These are phyloP conservation scores for Distichodus sexfasciatus DNA, from an alignment of 2,797 vertebrate genomes.

Conservation along the genomic window DNA sequence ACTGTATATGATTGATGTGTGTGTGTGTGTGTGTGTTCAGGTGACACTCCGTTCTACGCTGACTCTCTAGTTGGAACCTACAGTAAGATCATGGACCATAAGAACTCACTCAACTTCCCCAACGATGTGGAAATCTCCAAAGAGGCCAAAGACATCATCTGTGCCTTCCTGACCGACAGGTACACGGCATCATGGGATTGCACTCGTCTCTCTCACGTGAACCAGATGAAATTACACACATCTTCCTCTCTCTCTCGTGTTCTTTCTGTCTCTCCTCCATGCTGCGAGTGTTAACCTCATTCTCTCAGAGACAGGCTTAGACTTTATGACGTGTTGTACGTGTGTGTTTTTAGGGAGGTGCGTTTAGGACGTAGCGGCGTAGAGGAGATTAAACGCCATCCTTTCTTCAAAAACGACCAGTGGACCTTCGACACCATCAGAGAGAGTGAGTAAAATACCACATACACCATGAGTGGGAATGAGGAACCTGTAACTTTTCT, in stretches of 20 bases:
- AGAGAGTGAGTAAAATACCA: conserved; percentile 81
- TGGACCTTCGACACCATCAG: conserved; percentile 97
- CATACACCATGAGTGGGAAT: too few species aligned
- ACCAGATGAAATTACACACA: background rate
- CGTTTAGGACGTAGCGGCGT: conserved; percentile 93
- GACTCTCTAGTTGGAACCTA: conserved; percentile 98
- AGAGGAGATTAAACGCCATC: conserved; percentile 94
- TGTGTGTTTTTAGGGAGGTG: conserved; percentile 80
- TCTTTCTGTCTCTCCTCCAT: too few species aligned
- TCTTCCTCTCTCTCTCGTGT: too few species aligned
- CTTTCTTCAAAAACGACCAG: conserved; percentile 95
- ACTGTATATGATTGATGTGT: background rate
- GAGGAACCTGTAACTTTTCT: too few species aligned
- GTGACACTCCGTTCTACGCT: conserved; percentile 97
- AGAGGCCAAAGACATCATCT: conserved; percentile 96
- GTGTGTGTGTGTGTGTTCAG: conserved; percentile 60
- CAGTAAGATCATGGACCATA: conserved; percentile 99
- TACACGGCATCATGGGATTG: conserved; percentile 51
- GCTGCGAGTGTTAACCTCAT: too few species aligned
- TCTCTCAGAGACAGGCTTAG: too few species aligned
- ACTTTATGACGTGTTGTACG: background rate
- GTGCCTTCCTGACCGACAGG: conserved; percentile 97
- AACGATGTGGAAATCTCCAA: conserved; percentile 98
- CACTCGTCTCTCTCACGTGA: background rate
- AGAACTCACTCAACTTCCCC: conserved; percentile 95